These are phyloP conservation scores for Mugil cephalus DNA, from an alignment of 2,113 vertebrate genomes.

Conservation along the genomic window DNA sequence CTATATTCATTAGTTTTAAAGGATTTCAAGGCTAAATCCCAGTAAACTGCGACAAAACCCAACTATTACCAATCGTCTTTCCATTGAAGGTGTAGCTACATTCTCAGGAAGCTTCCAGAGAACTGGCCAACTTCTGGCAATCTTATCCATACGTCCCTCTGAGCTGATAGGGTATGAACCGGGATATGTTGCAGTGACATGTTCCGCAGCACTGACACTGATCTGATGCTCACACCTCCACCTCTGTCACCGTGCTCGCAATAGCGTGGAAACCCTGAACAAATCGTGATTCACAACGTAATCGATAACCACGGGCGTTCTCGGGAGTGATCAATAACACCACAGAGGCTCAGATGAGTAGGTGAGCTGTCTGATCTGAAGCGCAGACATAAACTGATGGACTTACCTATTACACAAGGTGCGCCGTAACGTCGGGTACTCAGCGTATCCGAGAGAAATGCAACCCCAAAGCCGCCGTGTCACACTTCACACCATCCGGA, in stretches of 20 bases:
- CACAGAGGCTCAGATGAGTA: background rate
- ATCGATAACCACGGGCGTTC: slow-evolving; percentile 20
- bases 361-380: slow-evolving; percentile 2
- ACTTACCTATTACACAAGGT: slow-evolving; percentile 78
- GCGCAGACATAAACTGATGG: slow-evolving; percentile 25
- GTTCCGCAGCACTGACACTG: slow-evolving; percentile 41
- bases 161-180: background rate
- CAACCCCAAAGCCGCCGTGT: slow-evolving; percentile 59
- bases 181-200: slow-evolving; percentile 15
- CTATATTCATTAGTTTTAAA: background rate
- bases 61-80: background rate
- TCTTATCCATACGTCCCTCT: background rate
- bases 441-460: slow-evolving; percentile 69
- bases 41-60: background rate
- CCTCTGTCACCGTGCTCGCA: slow-evolving; percentile 7
- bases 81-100: too few relatives aligned
- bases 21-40: background rate
- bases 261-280: slow-evolving; percentile 21
- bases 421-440: slow-evolving; percentile 73
- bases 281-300: slow-evolving; percentile 4
- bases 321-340: slow-evolving; percentile 4
- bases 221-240: slow-evolving; percentile 14
- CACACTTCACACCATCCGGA: slow-evolving; percentile 67
- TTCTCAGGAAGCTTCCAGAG: background rate
- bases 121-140: slow-evolving; percentile 18